A percentile compares a stretch with the other conserved stretches of the same genome.
Evolutionary conservation across 92 coral and sea anemone genomes (phyloP).

Genomic region (Hydrozoanthus gracilis): DNA sequence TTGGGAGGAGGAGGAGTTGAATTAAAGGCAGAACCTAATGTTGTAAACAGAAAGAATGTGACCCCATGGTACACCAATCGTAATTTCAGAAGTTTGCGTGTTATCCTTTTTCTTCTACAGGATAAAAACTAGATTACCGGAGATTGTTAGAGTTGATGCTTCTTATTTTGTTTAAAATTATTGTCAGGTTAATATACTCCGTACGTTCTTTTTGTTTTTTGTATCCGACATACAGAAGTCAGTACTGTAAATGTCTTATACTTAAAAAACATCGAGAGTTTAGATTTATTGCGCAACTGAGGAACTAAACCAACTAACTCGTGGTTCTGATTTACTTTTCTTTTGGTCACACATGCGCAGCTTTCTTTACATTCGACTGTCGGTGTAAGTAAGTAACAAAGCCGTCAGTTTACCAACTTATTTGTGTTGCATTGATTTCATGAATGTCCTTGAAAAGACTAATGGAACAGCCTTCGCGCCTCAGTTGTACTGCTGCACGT

Average conservation of each 20-base stretch:
- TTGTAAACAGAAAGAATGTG: no score
- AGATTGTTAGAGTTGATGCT: background rate
- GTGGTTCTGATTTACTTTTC: background rate
- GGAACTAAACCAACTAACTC: background rate
- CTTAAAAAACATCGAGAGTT: slow-evolving; percentile 6
- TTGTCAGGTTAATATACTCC: background rate
- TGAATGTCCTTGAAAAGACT: slow-evolving; percentile 22
- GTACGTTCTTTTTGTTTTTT: background rate
- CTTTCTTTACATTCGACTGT: slow-evolving; percentile 7
- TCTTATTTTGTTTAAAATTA: slow-evolving; percentile 3
- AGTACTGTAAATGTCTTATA: background rate
- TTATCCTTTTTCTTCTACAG: no score
- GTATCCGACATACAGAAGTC: background rate
- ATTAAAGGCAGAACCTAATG: no score
- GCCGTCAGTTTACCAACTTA: slow-evolving; percentile 25
- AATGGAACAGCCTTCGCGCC: slow-evolving; percentile 22
- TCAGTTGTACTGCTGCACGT: slow-evolving; percentile 23
- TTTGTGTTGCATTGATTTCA: slow-evolving; percentile 27
- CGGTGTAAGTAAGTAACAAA: slow-evolving; percentile 26
- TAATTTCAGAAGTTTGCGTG: no score
- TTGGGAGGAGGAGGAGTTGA: background rate
- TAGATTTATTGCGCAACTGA: background rate
- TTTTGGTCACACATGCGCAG: background rate
- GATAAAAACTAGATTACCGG: no score
- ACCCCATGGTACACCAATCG: no score